Percentiles rank a stretch among this genome's conserved stretches.
Evolutionary conservation across 2,888 invertebrate genomes (phyloP).

Genomic region (Leptopilina drosophilae): DNA sequence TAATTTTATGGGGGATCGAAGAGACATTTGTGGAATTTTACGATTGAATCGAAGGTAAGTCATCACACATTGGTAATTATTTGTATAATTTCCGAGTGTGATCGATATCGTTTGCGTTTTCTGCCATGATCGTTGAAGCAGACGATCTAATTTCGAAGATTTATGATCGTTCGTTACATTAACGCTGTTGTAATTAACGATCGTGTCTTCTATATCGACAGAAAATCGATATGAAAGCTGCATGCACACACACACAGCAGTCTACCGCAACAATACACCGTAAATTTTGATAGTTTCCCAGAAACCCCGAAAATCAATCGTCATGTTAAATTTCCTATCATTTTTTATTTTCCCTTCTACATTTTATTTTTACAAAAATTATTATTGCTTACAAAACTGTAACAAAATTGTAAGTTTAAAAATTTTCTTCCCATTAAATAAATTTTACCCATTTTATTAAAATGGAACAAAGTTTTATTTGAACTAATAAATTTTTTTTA

Average conservation of each 20-base stretch:
- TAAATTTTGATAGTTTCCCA: neutral
- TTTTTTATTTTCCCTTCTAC: too few relatives aligned
- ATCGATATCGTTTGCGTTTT: neutral
- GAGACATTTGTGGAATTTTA: too few relatives aligned
- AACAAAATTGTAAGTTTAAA: too few relatives aligned
- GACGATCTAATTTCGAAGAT: conserved; percentile 2
- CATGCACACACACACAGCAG: neutral
- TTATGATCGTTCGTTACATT: conserved; percentile 9
- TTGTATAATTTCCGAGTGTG: neutral
- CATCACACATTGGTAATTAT: neutral
- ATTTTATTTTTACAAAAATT: too few relatives aligned
- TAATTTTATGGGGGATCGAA: too few relatives aligned
- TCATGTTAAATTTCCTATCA: neutral
- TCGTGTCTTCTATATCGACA: neutral
- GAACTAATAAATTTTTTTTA: too few relatives aligned
- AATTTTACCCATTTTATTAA: too few relatives aligned
- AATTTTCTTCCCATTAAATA: too few relatives aligned
- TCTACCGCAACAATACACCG: neutral
- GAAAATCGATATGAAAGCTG: neutral
- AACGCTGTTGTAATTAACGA: neutral
- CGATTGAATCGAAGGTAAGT: neutral
- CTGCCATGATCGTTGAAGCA: neutral
- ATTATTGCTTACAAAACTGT: too few relatives aligned
- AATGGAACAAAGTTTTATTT: too few relatives aligned
- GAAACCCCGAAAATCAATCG: neutral